Evolutionary conservation across 1,140 invertebrate species (phyloP), one percentile per base, ranked within the genome.

Genomic region (Parapsyche elsis): DNA sequence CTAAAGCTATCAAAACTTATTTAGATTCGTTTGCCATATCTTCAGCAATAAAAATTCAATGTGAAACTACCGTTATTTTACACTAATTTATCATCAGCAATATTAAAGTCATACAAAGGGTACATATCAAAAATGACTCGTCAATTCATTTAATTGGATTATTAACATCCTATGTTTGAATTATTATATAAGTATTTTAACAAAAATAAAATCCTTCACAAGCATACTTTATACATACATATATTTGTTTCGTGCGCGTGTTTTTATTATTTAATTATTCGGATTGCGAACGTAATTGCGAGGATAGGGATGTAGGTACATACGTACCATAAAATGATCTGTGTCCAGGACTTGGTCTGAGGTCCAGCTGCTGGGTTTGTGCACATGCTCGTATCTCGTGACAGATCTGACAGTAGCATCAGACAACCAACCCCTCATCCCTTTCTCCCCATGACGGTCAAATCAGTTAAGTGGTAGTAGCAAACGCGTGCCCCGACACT

Each of bases 381-480:
- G 23, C 5, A n/a, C n/a, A 21, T 12, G 75, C 19, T 30, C 14
- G 16, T 64, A 77, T 77, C 75, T 64, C 23, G 19, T 77, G 75
- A 77, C 75, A 77, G 45, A 77, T 77, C 75, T 64, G 75, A 77
- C 75, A 64, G 57, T 57, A 19, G 46, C 26, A 21, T 10, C n/a
- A 30, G 16, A 76, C 74, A n/a, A 38, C 23, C 26, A 14, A 2
- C 16, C 49, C 49, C 10, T 12, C 49, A 2, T 16, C 10, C 49
- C 30, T 21, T 19, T 49, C 49, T 38, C n/a, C 46, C 75, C 75
- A 9, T 19, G 57, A 49, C 9, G 49, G 49, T 57, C 46, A 77
- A 77, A 77, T 77, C 75, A 77, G 75, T 77, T 77, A 77, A 77
- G 75, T 77, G 75, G 23, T 67, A 38, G 9, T 24, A 10, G 64